Conservation (phyloP, 2,888 invertebrate species). For the Heteromurus nitidus region DNA sequence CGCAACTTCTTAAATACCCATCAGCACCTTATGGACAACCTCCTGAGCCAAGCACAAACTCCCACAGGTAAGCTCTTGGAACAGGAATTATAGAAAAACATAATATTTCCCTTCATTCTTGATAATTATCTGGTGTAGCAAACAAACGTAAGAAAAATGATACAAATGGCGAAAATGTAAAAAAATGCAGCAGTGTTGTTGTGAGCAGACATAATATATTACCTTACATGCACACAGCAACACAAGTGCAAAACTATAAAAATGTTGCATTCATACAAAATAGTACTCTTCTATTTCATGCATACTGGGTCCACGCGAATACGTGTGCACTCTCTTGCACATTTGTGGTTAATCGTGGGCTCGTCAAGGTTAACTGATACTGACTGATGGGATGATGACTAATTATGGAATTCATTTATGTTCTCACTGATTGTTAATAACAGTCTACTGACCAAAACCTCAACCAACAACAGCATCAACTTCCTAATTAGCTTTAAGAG, state of each 20-base stretch:
- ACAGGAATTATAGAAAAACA: not conserved
- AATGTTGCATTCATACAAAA: not conserved
- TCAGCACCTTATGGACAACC: constrained; percentile 24
- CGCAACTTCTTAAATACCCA: too few relatives aligned
- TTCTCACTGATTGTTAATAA: constrained; percentile 60
- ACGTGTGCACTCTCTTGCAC: not conserved
- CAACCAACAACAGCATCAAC: constrained; percentile 50
- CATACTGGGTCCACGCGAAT: not conserved
- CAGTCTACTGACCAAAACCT: constrained; percentile 56
- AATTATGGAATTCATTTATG: constrained; percentile 64
- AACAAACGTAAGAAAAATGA: constrained; percentile 20
- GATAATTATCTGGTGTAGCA: not conserved
- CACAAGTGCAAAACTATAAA: constrained; percentile 15
- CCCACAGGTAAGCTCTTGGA: constrained; percentile 40
- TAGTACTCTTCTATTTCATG: not conserved
- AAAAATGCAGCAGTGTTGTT: not conserved
- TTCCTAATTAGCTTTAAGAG: constrained; percentile 55
- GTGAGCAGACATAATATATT: too few relatives aligned
- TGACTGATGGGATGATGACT: constrained; percentile 61
- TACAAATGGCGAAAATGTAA: not conserved
- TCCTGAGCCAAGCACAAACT: constrained; percentile 61
- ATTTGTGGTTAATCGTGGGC: constrained; percentile 58
- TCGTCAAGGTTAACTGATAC: constrained; percentile 57
- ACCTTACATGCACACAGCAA: too few relatives aligned
- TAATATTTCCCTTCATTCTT: not conserved